Conservation (phyloP, 2,113 vertebrate species). For the Desmodus rotundus region DNA sequence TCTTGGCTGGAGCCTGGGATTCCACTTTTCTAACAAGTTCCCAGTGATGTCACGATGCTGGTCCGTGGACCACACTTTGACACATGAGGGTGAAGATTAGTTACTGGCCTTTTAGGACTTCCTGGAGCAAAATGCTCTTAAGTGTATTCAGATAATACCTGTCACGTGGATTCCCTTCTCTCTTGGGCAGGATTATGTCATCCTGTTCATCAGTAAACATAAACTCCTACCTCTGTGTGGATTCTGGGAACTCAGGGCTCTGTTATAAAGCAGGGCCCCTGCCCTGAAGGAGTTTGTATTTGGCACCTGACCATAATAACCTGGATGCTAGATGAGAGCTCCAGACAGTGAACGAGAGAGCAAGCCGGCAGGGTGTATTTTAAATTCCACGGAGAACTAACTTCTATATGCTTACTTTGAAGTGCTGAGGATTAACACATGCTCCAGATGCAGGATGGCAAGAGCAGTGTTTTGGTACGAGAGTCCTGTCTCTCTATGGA, state of each 20-base stretch:
- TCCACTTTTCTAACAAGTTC: background rate
- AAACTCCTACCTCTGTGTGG: background rate
- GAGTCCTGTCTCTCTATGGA: background rate
- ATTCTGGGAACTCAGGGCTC: background rate
- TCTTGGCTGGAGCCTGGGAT: background rate
- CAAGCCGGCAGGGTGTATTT: background rate
- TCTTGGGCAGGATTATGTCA: background rate
- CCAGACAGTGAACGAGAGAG: background rate
- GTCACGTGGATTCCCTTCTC: background rate
- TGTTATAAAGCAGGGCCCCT: background rate
- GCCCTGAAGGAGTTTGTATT: background rate
- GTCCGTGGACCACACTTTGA: background rate
- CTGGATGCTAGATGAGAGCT: background rate
- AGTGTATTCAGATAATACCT: background rate
- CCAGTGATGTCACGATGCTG: background rate
- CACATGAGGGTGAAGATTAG: background rate
- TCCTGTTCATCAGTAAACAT: background rate
- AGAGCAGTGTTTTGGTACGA: background rate
- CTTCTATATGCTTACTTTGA: conserved; percentile 31
- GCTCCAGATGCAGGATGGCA: background rate
- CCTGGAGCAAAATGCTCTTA: background rate
- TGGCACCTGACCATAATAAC: background rate
- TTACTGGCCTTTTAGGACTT: background rate
- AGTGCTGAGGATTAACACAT: conserved; percentile 11
- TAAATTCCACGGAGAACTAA: background rate